These are phyloP conservation scores for Chymomyza caudatula DNA, from an alignment of 2,888 invertebrate genomes.

Conservation along the genomic window DNA sequence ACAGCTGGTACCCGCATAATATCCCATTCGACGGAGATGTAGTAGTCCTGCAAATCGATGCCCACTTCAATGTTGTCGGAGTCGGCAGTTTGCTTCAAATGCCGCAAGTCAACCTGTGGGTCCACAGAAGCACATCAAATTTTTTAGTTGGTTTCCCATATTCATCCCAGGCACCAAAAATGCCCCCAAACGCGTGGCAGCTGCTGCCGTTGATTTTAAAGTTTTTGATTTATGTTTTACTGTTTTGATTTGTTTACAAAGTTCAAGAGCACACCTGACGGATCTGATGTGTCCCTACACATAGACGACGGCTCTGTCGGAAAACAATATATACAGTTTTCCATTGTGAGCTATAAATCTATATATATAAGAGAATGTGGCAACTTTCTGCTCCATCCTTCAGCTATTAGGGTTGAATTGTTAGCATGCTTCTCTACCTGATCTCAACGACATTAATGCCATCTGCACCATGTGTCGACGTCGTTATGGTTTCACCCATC, in stretches of 20 bases:
- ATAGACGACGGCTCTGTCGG: background rate
- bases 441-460: background rate
- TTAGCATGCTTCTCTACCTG: background rate
- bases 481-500: conserved; percentile 24
- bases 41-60: conserved; percentile 95
- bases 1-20: conserved; percentile 95
- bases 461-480: background rate
- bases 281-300: background rate
- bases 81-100: conserved; percentile 91
- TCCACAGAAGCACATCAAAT: background rate
- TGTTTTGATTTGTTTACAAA: conserved; percentile 2
- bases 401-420: background rate
- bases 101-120: conserved; percentile 90
- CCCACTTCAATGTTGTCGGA: conserved; percentile 93
- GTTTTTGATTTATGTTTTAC: conserved; percentile 45
- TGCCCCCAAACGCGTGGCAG: background rate
- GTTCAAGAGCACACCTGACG: conserved; percentile 2
- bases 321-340: background rate
- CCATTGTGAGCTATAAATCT: background rate
- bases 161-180: background rate
- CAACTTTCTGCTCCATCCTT: background rate
- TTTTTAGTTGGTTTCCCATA: background rate
- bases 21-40: conserved; percentile 99
- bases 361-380: too few relatives aligned
- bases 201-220: conserved; percentile 1